These are phyloP conservation scores for Chymomyza costata DNA, from an alignment of 1,140 invertebrate genomes.

Conservation along the genomic window DNA sequence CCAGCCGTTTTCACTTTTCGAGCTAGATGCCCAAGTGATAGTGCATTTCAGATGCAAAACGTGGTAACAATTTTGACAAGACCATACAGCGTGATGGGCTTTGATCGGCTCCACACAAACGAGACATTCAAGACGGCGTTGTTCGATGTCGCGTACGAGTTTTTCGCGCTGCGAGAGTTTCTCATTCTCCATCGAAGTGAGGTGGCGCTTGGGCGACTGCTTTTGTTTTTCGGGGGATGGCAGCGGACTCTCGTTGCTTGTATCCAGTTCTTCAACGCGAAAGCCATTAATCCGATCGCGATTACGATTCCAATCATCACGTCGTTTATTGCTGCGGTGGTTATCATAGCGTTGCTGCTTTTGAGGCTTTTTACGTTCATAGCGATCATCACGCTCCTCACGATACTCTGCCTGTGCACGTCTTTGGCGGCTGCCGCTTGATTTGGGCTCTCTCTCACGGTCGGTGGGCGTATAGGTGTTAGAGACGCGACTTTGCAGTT, in stretches of 20 bases:
- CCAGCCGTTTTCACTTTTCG: slow-evolving; percentile 87
- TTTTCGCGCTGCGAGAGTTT: slow-evolving; percentile 83
- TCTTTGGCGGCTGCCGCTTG: slow-evolving; percentile 37
- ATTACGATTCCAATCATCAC: slow-evolving; percentile 73
- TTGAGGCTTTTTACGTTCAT: slow-evolving; percentile 48
- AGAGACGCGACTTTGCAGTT: neutral
- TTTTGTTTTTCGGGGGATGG: slow-evolving; percentile 61
- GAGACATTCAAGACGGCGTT: slow-evolving; percentile 89
- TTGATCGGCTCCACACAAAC: slow-evolving; percentile 93
- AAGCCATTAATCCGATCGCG: slow-evolving; percentile 67
- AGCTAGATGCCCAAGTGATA: slow-evolving; percentile 92
- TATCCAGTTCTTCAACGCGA: slow-evolving; percentile 58
- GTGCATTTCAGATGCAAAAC: slow-evolving; percentile 93
- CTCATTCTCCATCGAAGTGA: slow-evolving; percentile 46
- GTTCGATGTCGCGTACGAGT: slow-evolving; percentile 86
- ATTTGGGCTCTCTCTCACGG: slow-evolving; percentile 17
- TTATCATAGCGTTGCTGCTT: slow-evolving; percentile 70
- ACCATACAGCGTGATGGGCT: slow-evolving; percentile 89
- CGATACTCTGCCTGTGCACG: slow-evolving; percentile 37
- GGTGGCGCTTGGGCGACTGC: slow-evolving; percentile 30
- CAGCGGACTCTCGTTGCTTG: slow-evolving; percentile 63
- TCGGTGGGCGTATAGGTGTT: slow-evolving; percentile 13
- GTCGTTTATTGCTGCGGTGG: slow-evolving; percentile 69
- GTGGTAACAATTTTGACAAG: slow-evolving; percentile 92
- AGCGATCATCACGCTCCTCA: slow-evolving; percentile 36